Evolutionary conservation across 1,140 invertebrate species (phyloP), one percentile per base, ranked within the genome.

Genomic region (Carcinoscorpius rotundicauda): DNA sequence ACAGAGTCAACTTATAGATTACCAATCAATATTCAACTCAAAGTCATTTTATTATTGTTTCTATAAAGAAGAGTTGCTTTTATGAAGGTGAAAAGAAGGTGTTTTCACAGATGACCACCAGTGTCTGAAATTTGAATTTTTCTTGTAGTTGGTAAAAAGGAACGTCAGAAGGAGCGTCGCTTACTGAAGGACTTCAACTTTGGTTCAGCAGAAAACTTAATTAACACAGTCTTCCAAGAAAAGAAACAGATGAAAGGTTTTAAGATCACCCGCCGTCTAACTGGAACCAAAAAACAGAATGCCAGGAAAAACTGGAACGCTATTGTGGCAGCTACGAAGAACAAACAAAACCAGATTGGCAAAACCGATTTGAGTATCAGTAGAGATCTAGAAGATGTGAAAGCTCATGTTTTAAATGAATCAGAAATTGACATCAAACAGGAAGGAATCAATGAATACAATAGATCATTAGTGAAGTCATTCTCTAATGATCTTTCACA

Each of bases 181-280:
- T 82, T 92, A 6, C 79, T 91, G n/a, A 92, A 91, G 74, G 89
- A 91, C 76, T 92, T 91, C 84, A 87, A 90, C 72, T 29, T 29
- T 29, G 29, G 29, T 29, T 1, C 29, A 29, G 29, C 2, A 29
- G 91, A 92, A 65, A 89, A 88, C 6, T 84, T 90, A 60, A 88
- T 92, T 2, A 88, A 91, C 75, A 66, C 51, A 4, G 65, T 64
- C 0, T 49, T 69, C 49, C 49, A 68, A 53, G 6, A 49, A 0
- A 52, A 10, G 3, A 69, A 65, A 51, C 29, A 29, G 29, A 29
- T 29, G 29, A 61, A 53, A 4, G 61, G 50, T 55, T 63, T 66
- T 11, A 67, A 66, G 4, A 50, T 69, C 3, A 61, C 65, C 50
- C 62, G 63, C 6, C 62, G 62, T 4, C 51, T 69, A 11, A 63